Evolutionary conservation across 1,140 invertebrate genomes (phyloP).

Genomic region (Mizuhopecten yessoensis): DNA sequence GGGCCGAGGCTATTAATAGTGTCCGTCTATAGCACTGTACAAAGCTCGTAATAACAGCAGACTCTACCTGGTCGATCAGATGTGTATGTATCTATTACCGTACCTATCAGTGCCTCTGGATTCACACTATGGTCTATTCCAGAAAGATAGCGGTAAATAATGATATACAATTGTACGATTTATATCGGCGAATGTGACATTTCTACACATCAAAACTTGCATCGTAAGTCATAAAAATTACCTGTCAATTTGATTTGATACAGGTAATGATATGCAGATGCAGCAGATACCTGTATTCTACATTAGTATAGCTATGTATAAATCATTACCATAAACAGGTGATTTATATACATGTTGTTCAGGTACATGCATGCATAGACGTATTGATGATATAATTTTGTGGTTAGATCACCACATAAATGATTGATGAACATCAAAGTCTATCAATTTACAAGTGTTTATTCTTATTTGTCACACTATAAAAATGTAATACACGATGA

Average conservation of each 20-base stretch:
- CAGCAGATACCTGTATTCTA: too few species aligned
- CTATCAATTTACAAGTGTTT: too few species aligned
- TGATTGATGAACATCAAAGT: not conserved
- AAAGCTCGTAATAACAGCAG: not conserved
- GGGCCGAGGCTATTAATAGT: slow-evolving; percentile 5
- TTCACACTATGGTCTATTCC: not conserved
- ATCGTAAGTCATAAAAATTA: not conserved
- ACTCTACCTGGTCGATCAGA: not conserved
- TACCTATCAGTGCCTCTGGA: not conserved
- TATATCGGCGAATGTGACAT: too few species aligned
- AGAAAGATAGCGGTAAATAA: not conserved
- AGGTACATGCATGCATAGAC: not conserved
- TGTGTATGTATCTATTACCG: not conserved
- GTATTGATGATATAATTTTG: not conserved
- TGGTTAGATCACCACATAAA: not conserved
- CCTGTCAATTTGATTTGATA: not conserved
- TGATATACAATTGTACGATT: too few species aligned
- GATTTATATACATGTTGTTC: not conserved
- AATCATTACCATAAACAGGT: slow-evolving; percentile 18
- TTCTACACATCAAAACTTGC: too few species aligned
- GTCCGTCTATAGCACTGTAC: not conserved
- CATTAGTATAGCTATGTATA: too few species aligned
- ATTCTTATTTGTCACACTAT: too few species aligned
- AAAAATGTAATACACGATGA: too few species aligned
- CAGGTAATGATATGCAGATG: not conserved